Evolutionary conservation across 2,113 vertebrate species (phyloP).

Genomic region (Aldabrachelys gigantea): DNA sequence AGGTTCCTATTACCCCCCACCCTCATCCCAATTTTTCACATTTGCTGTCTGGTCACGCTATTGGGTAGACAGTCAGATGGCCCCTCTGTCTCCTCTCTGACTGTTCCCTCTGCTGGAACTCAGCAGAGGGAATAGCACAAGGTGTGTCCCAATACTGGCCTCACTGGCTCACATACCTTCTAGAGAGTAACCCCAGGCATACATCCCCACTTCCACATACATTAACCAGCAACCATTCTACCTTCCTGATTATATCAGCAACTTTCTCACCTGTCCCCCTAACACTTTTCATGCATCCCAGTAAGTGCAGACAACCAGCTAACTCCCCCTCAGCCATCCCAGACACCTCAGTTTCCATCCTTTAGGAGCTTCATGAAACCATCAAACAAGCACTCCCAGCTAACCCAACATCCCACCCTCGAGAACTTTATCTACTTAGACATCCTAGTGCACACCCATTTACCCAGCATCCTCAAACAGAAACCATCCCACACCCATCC

Average conservation of each 20-base stretch:
- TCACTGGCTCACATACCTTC: background rate
- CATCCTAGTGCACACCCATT: background rate
- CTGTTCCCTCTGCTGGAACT: background rate
- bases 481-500: background rate
- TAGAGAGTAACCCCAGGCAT: conserved; percentile 1
- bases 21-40: too few relatives aligned
- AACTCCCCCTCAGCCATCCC: background rate
- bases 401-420: background rate
- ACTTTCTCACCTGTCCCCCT: background rate
- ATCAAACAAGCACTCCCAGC: background rate
- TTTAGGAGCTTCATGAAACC: background rate
- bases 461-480: background rate
- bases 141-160: background rate
- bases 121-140: background rate
- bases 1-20: too few relatives aligned
- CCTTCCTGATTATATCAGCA: background rate
- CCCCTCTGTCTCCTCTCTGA: conserved; percentile 20
- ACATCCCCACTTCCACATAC: background rate
- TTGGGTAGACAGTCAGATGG: conserved; percentile 32
- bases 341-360: background rate
- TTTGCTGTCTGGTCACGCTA: too few relatives aligned
- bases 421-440: background rate
- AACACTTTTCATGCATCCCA: background rate
- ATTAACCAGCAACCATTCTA: background rate
- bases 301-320: background rate